Conservation (phyloP, 1,140 invertebrate species). For the Heterodera carotae region DNA sequence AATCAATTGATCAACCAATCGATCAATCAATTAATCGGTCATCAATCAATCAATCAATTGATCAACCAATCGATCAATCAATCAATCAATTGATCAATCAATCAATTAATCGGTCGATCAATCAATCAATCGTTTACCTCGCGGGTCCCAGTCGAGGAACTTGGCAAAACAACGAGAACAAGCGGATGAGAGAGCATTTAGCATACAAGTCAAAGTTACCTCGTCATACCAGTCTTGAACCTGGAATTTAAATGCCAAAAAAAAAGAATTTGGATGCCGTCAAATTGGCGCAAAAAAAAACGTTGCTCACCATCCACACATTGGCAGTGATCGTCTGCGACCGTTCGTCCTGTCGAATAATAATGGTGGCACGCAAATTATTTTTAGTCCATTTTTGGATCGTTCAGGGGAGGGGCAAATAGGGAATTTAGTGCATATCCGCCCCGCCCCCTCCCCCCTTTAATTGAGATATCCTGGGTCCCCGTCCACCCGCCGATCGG, state of each 20-base stretch:
- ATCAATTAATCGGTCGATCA: too few relatives aligned
- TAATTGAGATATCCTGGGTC: too few relatives aligned
- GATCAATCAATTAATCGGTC: too few relatives aligned
- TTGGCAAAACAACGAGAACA: neutral
- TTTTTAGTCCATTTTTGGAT: neutral
- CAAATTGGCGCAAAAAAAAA: neutral
- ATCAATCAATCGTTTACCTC: neutral
- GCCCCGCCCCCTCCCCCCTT: too few relatives aligned
- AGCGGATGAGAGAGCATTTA: neutral
- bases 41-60: too few relatives aligned
- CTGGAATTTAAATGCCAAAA: neutral
- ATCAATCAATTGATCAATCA: neutral
- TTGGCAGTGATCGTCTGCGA: conserved; percentile 57
- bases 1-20: too few relatives aligned
- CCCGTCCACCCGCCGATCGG: too few relatives aligned
- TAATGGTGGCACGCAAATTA: too few relatives aligned
- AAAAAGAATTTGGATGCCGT: too few relatives aligned
- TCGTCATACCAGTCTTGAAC: conserved; percentile 63
- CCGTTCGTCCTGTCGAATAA: conserved; percentile 49
- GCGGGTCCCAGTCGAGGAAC: conserved; percentile 47
- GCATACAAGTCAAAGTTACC: neutral
- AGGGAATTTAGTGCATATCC: too few relatives aligned
- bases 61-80: too few relatives aligned
- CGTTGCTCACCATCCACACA: conserved; percentile 61
- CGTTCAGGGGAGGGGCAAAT: too few relatives aligned